Conservation (phyloP, 2,797 vertebrate species). For the Scyliorhinus canicula region DNA sequence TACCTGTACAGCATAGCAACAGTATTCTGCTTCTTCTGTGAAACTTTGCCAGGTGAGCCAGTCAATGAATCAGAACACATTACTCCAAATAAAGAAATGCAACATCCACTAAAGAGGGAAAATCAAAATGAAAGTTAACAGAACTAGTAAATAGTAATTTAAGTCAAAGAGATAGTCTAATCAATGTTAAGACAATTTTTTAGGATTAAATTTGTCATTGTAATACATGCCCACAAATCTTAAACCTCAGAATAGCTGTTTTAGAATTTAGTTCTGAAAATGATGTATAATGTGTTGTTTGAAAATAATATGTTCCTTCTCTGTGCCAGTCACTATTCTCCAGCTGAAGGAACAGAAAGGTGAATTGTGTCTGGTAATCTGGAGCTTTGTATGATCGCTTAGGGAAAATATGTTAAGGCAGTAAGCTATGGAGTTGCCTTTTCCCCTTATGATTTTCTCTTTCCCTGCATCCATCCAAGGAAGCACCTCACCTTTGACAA, state of each 20-base stretch:
- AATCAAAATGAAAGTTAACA: not conserved
- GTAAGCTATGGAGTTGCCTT: not conserved
- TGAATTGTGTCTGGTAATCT: not conserved
- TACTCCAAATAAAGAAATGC: not conserved
- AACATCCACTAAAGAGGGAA: not conserved
- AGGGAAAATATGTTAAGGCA: not conserved
- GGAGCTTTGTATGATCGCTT: not conserved
- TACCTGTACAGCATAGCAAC: constrained; percentile 3
- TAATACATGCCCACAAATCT: not conserved
- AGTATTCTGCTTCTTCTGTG: not conserved
- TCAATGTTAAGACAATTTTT: not conserved
- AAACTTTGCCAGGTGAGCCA: not conserved
- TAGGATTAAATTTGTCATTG: not conserved
- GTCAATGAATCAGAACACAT: constrained; percentile 9
- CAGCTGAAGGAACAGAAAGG: not conserved
- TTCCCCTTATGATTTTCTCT: not conserved
- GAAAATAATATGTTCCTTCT: not conserved
- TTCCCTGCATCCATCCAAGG: not conserved
- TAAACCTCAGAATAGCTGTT: not conserved
- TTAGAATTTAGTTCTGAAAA: not conserved
- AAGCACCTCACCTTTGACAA: not conserved
- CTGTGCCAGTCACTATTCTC: not conserved
- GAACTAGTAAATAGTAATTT: not conserved
- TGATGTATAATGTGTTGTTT: not conserved
- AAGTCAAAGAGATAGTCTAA: not conserved